Evolutionary conservation across 1,140 invertebrate genomes (phyloP).

Genomic region (Euschistus heros): DNA sequence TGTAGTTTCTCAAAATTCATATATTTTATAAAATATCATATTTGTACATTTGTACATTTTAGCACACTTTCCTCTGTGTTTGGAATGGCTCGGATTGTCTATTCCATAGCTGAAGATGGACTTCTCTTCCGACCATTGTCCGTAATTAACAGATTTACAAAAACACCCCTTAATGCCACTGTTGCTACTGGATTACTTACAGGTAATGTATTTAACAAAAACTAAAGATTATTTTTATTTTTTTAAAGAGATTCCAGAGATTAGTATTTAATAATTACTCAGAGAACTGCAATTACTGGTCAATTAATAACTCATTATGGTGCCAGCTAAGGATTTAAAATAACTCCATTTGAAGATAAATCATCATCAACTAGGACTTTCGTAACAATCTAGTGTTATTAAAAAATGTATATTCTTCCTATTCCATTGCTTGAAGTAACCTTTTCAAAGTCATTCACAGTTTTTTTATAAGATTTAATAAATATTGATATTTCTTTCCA

Average conservation of each 20-base stretch:
- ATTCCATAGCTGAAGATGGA: conserved; percentile 78
- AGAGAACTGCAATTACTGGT: conserved; percentile 39
- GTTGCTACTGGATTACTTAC: conserved; percentile 20
- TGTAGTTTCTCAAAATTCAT: background rate
- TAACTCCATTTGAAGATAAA: too few relatives aligned
- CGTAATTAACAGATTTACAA: conserved; percentile 42
- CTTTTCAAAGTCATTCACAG: too few relatives aligned
- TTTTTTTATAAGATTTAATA: too few relatives aligned
- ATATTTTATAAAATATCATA: background rate
- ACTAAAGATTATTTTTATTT: background rate
- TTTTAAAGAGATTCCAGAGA: background rate
- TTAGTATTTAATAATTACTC: too few relatives aligned
- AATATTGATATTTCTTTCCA: too few relatives aligned
- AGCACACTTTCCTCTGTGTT: conserved; percentile 73
- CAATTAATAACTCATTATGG: background rate
- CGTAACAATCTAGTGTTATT: too few relatives aligned
- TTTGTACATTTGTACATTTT: conserved; percentile 30
- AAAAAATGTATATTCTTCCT: too few relatives aligned
- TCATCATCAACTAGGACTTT: too few relatives aligned
- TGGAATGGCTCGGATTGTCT: conserved; percentile 67
- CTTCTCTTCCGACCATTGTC: conserved; percentile 68
- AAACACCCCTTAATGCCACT: conserved; percentile 20
- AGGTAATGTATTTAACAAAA: conserved; percentile 11
- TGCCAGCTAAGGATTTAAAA: too few relatives aligned
- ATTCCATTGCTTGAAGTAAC: too few relatives aligned